Percentiles rank a stretch among this genome's conserved stretches.
Conservation (phyloP, 2,888 invertebrate genomes). For the Uloborus plumipes region DNA sequence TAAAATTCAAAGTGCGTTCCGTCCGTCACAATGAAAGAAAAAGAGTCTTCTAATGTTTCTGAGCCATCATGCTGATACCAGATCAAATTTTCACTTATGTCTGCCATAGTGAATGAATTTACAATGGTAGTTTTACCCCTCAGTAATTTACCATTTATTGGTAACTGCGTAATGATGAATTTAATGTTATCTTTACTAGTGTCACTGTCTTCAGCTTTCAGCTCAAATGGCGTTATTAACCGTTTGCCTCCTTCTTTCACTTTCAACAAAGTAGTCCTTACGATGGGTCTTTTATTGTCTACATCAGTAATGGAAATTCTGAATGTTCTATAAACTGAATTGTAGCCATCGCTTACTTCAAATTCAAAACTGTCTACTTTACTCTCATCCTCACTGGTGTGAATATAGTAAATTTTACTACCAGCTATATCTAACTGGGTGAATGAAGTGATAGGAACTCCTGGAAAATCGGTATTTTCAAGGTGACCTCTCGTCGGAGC, state of each 20-base stretch:
- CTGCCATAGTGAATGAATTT: constrained; percentile 70
- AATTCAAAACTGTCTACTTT: constrained; percentile 72
- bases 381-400: constrained; percentile 70
- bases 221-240: constrained; percentile 71
- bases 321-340: constrained; percentile 69
- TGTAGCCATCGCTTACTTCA: constrained; percentile 71
- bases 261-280: constrained; percentile 69
- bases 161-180: constrained; percentile 70
- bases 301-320: constrained; percentile 71
- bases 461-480: constrained; percentile 69
- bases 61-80: constrained; percentile 72
- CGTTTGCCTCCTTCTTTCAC: constrained; percentile 70
- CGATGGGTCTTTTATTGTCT: constrained; percentile 71
- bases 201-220: constrained; percentile 71
- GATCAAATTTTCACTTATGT: constrained; percentile 70
- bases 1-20: constrained; percentile 71
- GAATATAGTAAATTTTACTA: constrained; percentile 71
- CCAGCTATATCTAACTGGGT: constrained; percentile 71
- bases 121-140: constrained; percentile 68
- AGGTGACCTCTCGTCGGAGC: constrained; percentile 70
- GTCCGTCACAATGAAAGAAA: constrained; percentile 71
- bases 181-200: constrained; percentile 68
- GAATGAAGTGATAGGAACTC: constrained; percentile 70
- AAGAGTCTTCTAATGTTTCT: constrained; percentile 70
- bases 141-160: constrained; percentile 70